Base-by-base conservation (phyloP, 2,888 invertebrate species). In the Pinctada fucata region DNA sequence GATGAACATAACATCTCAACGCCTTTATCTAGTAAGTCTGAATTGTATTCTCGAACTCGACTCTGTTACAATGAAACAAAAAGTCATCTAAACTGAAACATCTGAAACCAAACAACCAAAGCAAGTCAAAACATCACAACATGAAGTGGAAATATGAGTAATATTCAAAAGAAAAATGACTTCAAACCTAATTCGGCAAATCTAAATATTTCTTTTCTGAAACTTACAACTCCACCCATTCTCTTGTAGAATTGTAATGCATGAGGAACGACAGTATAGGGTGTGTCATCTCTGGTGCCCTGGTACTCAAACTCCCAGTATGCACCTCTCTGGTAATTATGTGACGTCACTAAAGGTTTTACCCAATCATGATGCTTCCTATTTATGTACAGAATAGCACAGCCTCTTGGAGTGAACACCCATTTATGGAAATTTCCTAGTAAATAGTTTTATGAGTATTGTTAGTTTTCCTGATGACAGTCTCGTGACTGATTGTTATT, bases 371-470 rank as follows among this genome's bases (percentile, higher is more conserved):
- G 84, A 31, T 86, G 85, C 10, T 85, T 75, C 49, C 80, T 83
- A 13, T 83, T 84, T 4, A 88, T 84, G 84, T 88, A 90, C 66
- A 92, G 78, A 49, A 91, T 72, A 49, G 91, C 90, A 72, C 89
- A 89, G 3, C 90, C 88, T 10, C 88, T 83, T 0, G 91, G 90
- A 3, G 88, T 80, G 79, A 83, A 91, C 66, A 83, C 73, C 91
- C 91, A 91, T 79, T 92, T 91, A 82, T 92, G 90, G 1, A 91
- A 75, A 75, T 90, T 91, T 13, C 90, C 91, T 91, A 75, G n/a
- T n/a, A n/a, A n/a, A n/a, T n/a, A n/a, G n/a, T n/a, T n/a, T n/a
- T 77, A 71, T 10, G 67, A 47, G 66, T 10, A n/a, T 16, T 16
- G 47, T n/a, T n/a, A n/a, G n/a, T n/a, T n/a, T n/a, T n/a, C n/a